Base-by-base conservation (phyloP, 1,140 invertebrate genomes). In the Lepeophtheirus salmonis region DNA sequence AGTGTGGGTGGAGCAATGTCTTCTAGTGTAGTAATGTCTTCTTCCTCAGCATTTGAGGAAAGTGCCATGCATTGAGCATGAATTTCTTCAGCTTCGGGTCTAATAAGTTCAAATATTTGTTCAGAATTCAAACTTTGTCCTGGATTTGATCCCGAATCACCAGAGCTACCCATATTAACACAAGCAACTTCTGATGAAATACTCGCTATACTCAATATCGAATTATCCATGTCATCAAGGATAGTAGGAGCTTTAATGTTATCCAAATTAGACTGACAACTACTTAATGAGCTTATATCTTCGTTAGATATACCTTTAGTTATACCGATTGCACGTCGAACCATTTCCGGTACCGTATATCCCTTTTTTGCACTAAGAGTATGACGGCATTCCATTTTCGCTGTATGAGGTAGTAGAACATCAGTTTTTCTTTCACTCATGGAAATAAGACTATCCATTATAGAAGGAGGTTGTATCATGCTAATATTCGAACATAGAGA, bases 131-230 rank as follows among this genome's bases (percentile, higher is more conserved):
- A n/a, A 50, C 16, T 50, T 3, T 18, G 16, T 18, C 49, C 49
- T 2, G 49, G 16, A 50, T 50, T 50, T n/a, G n/a, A n/a, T n/a
- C n/a, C n/a, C 49, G 49, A 17, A 3, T 50, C 49, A 10, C 20
- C 20, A 20, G 49, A 50, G 10, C 49, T 54, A 20, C 21, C 52
- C 16, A 22, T 18, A 16, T 54, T 65, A 20, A 61, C 60, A n/a
- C n/a, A n/a, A n/a, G n/a, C n/a, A 2, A 65, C 55, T 50, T 65
- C 64, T 16, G 64, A 65, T 18, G 51, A 60, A 20, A 67, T 64
- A 49, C 67, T 67, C 25, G 64, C 64, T 4, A 67, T 20, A 61
- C 66, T 67, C 14, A 67, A 48, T 14, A 61, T 63, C 20, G 63
- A 64, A 21, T 54, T 62, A 26, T 53, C 61, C 64, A 65, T 62